A percentile compares a stretch with the other conserved stretches of the same genome.
These are phyloP conservation scores for Pituophis catenifer DNA, from an alignment of 2,113 vertebrate genomes.

Conservation along the genomic window DNA sequence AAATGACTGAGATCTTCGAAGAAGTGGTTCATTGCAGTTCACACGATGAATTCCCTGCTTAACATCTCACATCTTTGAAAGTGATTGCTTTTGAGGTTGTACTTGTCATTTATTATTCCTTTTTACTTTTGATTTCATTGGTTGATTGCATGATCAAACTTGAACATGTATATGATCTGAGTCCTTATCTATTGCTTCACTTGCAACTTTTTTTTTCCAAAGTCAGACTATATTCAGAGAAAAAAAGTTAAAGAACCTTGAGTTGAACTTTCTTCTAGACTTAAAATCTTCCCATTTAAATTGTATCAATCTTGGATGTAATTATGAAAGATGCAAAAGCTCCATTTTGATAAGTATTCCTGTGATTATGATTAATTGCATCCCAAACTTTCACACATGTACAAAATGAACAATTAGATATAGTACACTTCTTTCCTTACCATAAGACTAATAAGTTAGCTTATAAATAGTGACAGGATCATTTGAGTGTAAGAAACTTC, in stretches of 20 bases:
- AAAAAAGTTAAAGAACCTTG: neutral
- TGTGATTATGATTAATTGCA: conserved; percentile 23
- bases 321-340: neutral
- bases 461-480: conserved; percentile 15
- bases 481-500: neutral
- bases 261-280: neutral
- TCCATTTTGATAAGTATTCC: conserved; percentile 2
- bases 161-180: neutral
- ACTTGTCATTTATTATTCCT: neutral
- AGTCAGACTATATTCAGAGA: neutral
- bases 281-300: neutral
- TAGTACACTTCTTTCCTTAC: conserved; percentile 21
- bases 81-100: neutral
- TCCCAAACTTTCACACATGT: neutral
- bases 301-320: neutral
- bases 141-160: neutral
- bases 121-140: neutral
- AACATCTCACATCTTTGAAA: neutral
- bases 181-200: neutral
- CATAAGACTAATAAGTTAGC: neutral
- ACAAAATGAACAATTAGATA: conserved; percentile 3
- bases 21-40: neutral
- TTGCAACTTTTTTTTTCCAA: neutral
- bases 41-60: neutral
- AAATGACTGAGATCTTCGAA: neutral